These are phyloP conservation scores for Lasioglossum malachurum DNA, from an alignment of 2,888 invertebrate species.

Conservation along the genomic window DNA sequence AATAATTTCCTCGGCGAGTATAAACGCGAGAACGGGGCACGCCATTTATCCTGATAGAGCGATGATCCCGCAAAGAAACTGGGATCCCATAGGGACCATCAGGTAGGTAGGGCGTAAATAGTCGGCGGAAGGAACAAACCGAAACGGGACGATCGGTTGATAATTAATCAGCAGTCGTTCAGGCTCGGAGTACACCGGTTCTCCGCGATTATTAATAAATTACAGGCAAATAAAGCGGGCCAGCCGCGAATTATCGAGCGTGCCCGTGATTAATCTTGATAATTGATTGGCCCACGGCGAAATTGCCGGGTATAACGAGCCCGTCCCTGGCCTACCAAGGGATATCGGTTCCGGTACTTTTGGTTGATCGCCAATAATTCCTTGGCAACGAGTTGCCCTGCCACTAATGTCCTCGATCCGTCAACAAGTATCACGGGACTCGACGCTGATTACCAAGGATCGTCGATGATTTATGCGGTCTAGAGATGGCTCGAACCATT, in stretches of 20 bases:
- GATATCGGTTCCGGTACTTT: slow-evolving; percentile 65
- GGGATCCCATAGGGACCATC: not conserved
- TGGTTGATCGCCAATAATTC: slow-evolving; percentile 70
- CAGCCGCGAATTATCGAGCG: slow-evolving; percentile 42
- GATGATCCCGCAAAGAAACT: not conserved
- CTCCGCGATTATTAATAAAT: slow-evolving; percentile 54
- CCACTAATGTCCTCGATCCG: slow-evolving; percentile 61
- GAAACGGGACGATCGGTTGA: not conserved
- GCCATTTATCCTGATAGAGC: not conserved
- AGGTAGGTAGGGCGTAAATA: not conserved
- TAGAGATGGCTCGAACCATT: slow-evolving; percentile 12
- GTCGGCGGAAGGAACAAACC: not conserved
- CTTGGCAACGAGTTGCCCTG: slow-evolving; percentile 45
- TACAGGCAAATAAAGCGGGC: slow-evolving; percentile 42
- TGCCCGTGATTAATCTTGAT: slow-evolving; percentile 54
- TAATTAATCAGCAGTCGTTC: slow-evolving; percentile 4
- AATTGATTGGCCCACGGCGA: slow-evolving; percentile 54
- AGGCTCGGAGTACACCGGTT: not conserved
- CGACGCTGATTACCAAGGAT: slow-evolving; percentile 54
- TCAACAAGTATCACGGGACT: slow-evolving; percentile 46
- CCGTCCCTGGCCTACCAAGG: slow-evolving; percentile 23
- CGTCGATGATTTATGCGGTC: slow-evolving; percentile 49
- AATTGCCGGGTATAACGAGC: slow-evolving; percentile 46
- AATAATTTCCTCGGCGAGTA: no score
- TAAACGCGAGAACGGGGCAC: no score